Evolutionary conservation across 2,888 invertebrate genomes (phyloP).

Genomic region (Drosophila siamana): DNA sequence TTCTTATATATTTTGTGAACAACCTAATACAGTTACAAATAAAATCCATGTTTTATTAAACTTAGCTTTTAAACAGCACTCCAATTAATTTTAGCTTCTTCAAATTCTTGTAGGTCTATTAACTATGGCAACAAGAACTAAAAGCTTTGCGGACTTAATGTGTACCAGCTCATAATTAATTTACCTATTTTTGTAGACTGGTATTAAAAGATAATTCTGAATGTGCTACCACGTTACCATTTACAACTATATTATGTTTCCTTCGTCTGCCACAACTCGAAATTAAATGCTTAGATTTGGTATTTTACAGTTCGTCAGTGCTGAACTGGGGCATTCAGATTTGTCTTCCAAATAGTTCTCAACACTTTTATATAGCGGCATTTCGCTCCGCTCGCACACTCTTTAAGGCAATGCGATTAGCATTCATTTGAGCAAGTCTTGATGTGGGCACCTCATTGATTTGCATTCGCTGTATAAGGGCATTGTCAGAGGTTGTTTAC

Average conservation of each 20-base stretch:
- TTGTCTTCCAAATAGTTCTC: conserved; percentile 20
- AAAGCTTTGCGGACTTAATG: no score
- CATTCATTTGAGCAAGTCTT: conserved; percentile 45
- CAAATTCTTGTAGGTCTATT: no score
- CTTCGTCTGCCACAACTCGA: background rate
- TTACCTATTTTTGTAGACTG: no score
- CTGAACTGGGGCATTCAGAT: conserved; percentile 17
- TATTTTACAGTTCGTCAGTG: conserved; percentile 2
- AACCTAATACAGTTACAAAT: no score
- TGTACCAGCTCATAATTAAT: no score
- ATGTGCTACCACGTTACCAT: no score
- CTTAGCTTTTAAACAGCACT: no score
- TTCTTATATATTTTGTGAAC: no score
- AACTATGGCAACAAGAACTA: no score
- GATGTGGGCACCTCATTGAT: conserved; percentile 46
- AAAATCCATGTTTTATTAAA: no score
- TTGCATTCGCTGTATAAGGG: conserved; percentile 52
- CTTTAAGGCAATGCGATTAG: conserved; percentile 55
- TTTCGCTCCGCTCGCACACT: conserved; percentile 24
- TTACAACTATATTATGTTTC: background rate
- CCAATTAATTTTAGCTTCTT: no score
- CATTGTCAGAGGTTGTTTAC: conserved; percentile 24
- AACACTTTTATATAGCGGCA: conserved; percentile 28
- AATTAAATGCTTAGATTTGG: background rate
- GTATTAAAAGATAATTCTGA: no score